Base-by-base conservation (phyloP, 30 jellyfish, hydroid and myxozoan species). In the Haliclystus octoradiatus region DNA sequence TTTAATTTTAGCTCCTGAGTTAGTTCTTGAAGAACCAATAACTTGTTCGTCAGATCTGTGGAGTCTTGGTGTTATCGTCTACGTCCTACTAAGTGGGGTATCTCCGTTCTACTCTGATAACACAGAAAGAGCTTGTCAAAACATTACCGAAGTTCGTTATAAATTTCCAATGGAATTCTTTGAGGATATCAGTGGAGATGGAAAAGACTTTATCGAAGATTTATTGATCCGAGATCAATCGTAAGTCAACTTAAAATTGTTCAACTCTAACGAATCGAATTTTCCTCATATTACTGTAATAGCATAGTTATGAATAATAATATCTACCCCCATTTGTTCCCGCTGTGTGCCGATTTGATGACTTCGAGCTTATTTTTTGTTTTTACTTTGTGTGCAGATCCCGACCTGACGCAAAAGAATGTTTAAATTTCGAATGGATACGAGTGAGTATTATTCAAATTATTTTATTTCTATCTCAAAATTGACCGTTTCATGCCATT, bases 91-190 rank as follows among this genome's bases (percentile, higher is more conserved):
- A 1, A 83, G 99, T 67, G 99, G 99, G 4, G 99, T 83, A 2
- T 91, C 99, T 12, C 99, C 99, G 0, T 91, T 91, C 63, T 91
- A 80, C 69, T 91, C 99, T 30, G 99, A 91, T 68, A 91, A 79
- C 63, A 77, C 66, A 26, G 99, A 83, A 22, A 52, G 99, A 49
- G 89, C 93, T 2, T 76, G 92, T 75, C 96, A 78, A 49, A 91
- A 91, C 52, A 78, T 91, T 60, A 83, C 95, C 2, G 95, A 91
- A 50, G 73, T 91, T 23, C 65, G 99, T 68, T 91, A 82, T 63
- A 81, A 81, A 52, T 91, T 91, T 70, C 99, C 99, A 3, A 77
- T 73, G 13, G 99, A 91, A 33, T 83, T 77, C 77, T 91, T 91
- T 69, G 30, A 68, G 0, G 99, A 77, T n/a, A 68, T 91, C 50